Evolutionary conservation across 1,140 invertebrate genomes (phyloP).

Genomic region (Caerostris extrusa): DNA sequence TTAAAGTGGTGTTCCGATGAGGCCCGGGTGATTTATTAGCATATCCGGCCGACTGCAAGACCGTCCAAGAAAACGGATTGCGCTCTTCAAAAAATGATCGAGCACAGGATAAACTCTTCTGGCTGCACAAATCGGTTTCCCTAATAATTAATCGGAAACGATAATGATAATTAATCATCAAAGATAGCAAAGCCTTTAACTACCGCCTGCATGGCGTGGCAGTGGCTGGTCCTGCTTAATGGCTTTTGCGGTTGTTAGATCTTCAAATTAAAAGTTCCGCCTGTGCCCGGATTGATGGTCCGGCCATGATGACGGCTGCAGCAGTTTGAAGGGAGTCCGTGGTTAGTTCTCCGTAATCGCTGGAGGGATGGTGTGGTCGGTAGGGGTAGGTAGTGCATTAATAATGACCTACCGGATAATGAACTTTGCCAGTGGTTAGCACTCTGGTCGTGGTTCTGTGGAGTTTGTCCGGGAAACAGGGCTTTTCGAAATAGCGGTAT

Average conservation of each 20-base stretch:
- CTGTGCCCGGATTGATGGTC: constrained; percentile 43
- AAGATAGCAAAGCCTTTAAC: constrained; percentile 50
- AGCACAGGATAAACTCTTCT: constrained; percentile 15
- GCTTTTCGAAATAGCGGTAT: neutral
- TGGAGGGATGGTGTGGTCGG: neutral
- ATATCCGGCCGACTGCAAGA: neutral
- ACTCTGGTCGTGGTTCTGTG: neutral
- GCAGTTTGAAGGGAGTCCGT: constrained; percentile 8
- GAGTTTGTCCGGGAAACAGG: neutral
- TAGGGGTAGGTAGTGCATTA: neutral
- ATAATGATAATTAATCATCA: constrained; percentile 69
- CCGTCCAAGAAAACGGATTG: constrained; percentile 48
- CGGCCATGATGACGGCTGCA: constrained; percentile 1
- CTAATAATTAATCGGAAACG: constrained; percentile 63
- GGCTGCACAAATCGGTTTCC: constrained; percentile 6
- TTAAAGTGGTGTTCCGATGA: constrained; percentile 19
- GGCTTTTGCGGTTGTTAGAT: constrained; percentile 66
- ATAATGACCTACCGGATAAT: neutral
- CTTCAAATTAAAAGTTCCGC: constrained; percentile 58
- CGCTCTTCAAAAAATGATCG: constrained; percentile 66
- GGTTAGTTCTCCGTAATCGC: neutral
- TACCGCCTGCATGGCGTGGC: neutral
- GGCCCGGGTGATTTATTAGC: constrained; percentile 46
- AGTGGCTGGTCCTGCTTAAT: constrained; percentile 35
- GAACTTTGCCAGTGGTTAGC: constrained; percentile 33